Conservation (phyloP, 2,888 invertebrate genomes). For the Conomelus anceps region DNA sequence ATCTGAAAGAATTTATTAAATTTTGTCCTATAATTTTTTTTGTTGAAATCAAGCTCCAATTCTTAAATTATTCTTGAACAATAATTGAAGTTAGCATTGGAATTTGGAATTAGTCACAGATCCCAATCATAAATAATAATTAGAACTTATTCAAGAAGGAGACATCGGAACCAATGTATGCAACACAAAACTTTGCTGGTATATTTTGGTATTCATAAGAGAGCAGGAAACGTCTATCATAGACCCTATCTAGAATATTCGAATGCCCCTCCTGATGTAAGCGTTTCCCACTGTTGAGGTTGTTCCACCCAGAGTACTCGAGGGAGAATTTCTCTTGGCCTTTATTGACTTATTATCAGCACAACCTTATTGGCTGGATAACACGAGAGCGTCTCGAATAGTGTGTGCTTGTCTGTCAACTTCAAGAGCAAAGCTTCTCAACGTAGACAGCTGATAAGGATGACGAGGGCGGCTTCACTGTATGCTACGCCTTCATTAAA, state of each 20-base stretch:
- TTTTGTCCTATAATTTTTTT: too few relatives aligned
- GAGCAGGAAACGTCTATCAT: not conserved
- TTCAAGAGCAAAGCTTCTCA: not conserved
- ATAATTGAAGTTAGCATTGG: too few relatives aligned
- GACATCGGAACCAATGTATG: not conserved
- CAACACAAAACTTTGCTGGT: not conserved
- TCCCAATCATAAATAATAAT: too few relatives aligned
- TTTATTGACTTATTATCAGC: not conserved
- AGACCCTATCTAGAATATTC: not conserved
- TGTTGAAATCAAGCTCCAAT: too few relatives aligned
- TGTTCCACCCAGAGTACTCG: not conserved
- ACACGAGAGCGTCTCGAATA: not conserved
- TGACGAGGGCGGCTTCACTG: not conserved
- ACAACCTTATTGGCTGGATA: not conserved
- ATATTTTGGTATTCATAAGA: not conserved
- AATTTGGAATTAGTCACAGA: too few relatives aligned
- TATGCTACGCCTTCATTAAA: not conserved
- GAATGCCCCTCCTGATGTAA: not conserved
- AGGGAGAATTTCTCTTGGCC: not conserved
- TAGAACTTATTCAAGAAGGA: too few relatives aligned
- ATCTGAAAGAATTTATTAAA: too few relatives aligned
- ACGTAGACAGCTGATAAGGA: not conserved
- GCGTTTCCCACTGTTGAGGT: not conserved
- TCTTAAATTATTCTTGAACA: too few relatives aligned
- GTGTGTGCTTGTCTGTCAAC: not conserved